A percentile compares a stretch with the other conserved stretches of the same genome.
These are phyloP conservation scores for Columba guinea DNA, from an alignment of 2,797 vertebrate species.

Conservation along the genomic window DNA sequence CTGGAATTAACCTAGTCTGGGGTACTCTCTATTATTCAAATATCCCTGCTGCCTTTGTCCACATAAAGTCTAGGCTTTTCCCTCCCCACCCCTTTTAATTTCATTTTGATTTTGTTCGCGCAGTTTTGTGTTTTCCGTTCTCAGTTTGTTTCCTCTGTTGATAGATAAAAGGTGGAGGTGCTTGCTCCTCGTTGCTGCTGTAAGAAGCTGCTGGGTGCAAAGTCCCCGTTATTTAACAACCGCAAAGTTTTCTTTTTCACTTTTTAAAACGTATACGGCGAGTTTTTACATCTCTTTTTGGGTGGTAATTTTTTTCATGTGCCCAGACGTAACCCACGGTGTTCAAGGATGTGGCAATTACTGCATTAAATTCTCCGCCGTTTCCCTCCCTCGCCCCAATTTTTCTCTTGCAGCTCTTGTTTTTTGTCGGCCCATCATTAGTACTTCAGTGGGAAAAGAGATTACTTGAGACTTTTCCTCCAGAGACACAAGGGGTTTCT, in stretches of 20 bases:
- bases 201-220: background rate
- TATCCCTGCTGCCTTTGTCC: conserved; percentile 85
- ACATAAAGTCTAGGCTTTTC: conserved; percentile 26
- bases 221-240: background rate
- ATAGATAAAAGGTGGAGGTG: background rate
- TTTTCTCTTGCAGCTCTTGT: conserved; percentile 22
- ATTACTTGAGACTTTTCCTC: conserved; percentile 35
- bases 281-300: background rate
- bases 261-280: accelerated
- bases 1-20: conserved; percentile 68
- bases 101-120: background rate
- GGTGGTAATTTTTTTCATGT: background rate
- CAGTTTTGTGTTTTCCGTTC: background rate
- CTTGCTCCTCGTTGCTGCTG: background rate
- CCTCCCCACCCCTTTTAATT: conserved; percentile 4
- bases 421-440: conserved; percentile 49
- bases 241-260: background rate
- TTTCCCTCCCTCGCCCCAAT: background rate
- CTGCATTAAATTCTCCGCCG: conserved; percentile 28
- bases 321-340: background rate
- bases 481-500: conserved; percentile 37
- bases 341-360: conserved; percentile 38
- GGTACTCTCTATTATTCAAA: conserved; percentile 89
- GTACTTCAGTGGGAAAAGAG: conserved; percentile 55
- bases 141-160: background rate